Conservation (phyloP, 2,113 vertebrate species). For the Typhlomys cinereus region DNA sequence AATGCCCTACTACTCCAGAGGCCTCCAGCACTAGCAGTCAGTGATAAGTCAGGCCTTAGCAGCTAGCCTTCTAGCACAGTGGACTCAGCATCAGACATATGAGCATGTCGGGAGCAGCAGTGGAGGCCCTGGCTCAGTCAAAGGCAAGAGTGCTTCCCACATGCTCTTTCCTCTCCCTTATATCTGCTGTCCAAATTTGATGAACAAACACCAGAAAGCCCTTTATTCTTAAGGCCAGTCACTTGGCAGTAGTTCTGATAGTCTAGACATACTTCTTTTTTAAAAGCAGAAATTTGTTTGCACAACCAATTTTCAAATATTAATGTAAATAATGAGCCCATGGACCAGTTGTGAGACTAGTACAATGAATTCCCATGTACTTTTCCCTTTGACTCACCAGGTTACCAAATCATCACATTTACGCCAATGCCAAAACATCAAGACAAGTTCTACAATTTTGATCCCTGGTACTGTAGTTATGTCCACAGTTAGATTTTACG, state of each 20-base stretch:
- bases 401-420: background rate
- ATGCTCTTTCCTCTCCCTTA: background rate
- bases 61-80: background rate
- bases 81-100: background rate
- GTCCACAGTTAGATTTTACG: background rate
- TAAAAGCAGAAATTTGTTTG: background rate
- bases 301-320: background rate
- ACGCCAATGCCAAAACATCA: background rate
- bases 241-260: background rate
- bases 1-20: background rate
- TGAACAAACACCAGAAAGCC: background rate
- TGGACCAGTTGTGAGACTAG: background rate
- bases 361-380: background rate
- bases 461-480: background rate
- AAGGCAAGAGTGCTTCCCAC: background rate
- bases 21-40: background rate
- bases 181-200: background rate
- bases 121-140: background rate
- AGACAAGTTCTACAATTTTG: background rate
- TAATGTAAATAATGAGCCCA: background rate
- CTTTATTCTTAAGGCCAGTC: background rate
- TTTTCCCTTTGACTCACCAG: background rate
- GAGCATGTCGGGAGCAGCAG: background rate
- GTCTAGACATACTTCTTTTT: background rate
- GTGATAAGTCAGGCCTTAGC: background rate